phyloP scores from a whole-genome alignment of 2,797 vertebrate genomes.

The Hydrocynus forskahlii region DNA sequence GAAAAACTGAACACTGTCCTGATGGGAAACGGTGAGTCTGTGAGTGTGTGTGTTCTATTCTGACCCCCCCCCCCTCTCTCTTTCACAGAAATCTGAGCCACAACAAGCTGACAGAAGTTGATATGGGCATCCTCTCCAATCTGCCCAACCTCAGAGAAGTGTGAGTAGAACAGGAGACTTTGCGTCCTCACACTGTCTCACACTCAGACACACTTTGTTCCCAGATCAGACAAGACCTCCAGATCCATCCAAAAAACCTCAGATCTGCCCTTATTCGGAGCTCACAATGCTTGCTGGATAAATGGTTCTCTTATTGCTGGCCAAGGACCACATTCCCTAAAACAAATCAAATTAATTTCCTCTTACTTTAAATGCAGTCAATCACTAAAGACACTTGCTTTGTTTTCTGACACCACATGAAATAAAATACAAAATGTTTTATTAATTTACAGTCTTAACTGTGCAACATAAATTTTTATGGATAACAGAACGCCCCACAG shows the following conservation, averaged over 20 bases:
- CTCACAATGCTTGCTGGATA: background rate
- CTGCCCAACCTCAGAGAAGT: slow-evolving; percentile 89
- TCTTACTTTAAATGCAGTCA: background rate
- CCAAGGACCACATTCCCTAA: background rate
- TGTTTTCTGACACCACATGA: no score
- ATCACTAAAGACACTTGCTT: background rate
- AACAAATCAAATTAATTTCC: background rate
- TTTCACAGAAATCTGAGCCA: slow-evolving; percentile 91
- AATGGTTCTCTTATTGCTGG: background rate
- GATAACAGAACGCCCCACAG: no score
- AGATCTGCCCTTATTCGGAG: no score
- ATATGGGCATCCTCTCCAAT: slow-evolving; percentile 81
- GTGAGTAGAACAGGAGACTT: slow-evolving; percentile 81
- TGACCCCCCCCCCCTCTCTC: slow-evolving; percentile 50
- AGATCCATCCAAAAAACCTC: slow-evolving; percentile 16
- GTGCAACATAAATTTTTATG: no score
- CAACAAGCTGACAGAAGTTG: slow-evolving; percentile 88
- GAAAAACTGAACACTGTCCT: no score
- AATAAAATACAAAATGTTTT: no score
- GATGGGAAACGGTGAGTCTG: no score
- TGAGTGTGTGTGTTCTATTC: background rate
- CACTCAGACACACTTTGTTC: background rate
- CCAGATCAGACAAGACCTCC: slow-evolving; percentile 15
- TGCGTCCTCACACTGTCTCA: background rate
- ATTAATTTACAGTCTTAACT: no score